phyloP scores from a whole-genome alignment of 2,888 invertebrate species.

The Dasypolia templi region DNA sequence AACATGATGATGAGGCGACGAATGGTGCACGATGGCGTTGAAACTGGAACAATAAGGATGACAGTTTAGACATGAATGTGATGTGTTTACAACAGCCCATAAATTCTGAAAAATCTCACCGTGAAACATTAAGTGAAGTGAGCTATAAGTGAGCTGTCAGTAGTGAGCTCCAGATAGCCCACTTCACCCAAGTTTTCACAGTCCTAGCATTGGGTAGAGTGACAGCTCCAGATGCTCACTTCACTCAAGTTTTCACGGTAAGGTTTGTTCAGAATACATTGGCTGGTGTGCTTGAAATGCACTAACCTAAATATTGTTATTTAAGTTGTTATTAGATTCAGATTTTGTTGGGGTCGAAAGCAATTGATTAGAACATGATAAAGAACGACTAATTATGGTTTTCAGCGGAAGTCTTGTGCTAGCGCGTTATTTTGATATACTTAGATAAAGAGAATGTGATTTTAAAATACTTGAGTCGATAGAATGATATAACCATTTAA shows the following conservation, averaged over 20 bases:
- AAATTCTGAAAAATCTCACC: not conserved
- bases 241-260: no score
- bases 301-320: not conserved
- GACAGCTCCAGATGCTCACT: no score
- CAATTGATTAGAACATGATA: not conserved
- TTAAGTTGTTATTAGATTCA: not conserved
- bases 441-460: not conserved
- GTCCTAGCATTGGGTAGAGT: no score
- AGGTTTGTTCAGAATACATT: no score
- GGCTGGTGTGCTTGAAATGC: not conserved
- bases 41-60: conserved; percentile 84
- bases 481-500: not conserved
- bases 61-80: not conserved
- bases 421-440: not conserved
- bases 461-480: not conserved
- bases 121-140: not conserved
- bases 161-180: no score
- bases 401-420: not conserved
- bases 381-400: not conserved
- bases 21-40: conserved; percentile 91
- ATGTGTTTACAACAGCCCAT: not conserved
- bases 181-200: no score
- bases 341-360: not conserved
- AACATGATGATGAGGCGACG: conserved; percentile 88
- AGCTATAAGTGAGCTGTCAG: not conserved